Conservation (phyloP, 1,140 invertebrate genomes). For the Drosophila yakuba region DNA sequence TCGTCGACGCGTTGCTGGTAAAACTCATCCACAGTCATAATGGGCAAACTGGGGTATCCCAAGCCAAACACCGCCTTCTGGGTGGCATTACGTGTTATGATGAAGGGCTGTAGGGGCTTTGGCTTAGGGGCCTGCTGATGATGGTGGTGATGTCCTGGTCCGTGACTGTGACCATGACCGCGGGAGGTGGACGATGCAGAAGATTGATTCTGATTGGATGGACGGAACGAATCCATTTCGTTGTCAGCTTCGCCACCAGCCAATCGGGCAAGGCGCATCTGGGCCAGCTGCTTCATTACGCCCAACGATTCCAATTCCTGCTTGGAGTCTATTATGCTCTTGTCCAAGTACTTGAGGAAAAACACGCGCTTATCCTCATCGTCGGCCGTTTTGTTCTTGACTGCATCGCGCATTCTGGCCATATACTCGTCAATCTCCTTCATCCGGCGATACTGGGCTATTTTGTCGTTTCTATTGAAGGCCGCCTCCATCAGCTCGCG, state of each 20-base stretch:
- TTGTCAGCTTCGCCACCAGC: conserved; percentile 28
- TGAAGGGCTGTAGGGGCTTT: conserved; percentile 93
- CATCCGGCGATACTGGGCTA: conserved; percentile 91
- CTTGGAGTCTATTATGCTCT: conserved; percentile 89
- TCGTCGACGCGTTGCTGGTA: conserved; percentile 94
- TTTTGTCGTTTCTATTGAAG: conserved; percentile 89
- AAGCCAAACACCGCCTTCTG: conserved; percentile 97
- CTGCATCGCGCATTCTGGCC: conserved; percentile 87
- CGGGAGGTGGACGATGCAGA: background rate
- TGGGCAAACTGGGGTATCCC: conserved; percentile 97
- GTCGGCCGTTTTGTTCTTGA: conserved; percentile 88
- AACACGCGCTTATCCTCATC: conserved; percentile 94
- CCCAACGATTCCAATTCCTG: conserved; percentile 92
- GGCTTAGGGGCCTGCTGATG: conserved; percentile 55
- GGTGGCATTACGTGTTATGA: conserved; percentile 94
- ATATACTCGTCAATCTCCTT: conserved; percentile 92
- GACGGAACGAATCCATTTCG: conserved; percentile 3
- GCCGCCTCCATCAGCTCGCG: conserved; percentile 84
- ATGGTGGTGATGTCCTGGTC: conserved; percentile 39
- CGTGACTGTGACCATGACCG: conserved; percentile 51
- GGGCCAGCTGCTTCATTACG: conserved; percentile 90
- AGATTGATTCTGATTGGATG: background rate
- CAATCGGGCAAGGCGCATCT: conserved; percentile 86
- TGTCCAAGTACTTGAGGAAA: conserved; percentile 91
- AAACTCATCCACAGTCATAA: conserved; percentile 97